Evolutionary conservation across 2,888 invertebrate genomes (phyloP), one percentile per base, ranked within the genome.

Genomic region (Terebella lapidaria): DNA sequence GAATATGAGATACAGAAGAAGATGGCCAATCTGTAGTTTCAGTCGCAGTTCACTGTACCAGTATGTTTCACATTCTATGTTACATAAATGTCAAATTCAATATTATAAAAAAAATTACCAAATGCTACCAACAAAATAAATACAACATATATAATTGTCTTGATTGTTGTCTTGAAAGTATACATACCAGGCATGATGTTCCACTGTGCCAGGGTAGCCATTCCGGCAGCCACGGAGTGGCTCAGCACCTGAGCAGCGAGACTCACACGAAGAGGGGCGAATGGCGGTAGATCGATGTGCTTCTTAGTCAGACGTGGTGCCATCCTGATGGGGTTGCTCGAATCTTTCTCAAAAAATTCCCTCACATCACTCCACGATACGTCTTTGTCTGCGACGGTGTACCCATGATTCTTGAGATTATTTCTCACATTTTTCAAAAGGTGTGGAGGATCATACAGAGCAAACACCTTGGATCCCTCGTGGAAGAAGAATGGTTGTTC

Each of bases 371-470:
- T n/a, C 60, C 60, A 60, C 20, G 22, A 22, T 22, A 56, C 30
- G 3, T 25, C 10, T 20, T 56, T 15, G 2, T 35, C 56, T 15
- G 30, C 30, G 3, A 49, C 15, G n/a, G 28, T 5, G 25, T 45
- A 59, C 15, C 59, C 54, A 55, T n/a, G 20, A 4, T 56, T 59
- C 29, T 46, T 30, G 20, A 59, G 30, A 46, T 59, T 59, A 26
- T 59, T 59, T 22, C 55, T n/a, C 2, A 56, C 46, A 46, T 46
- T 59, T 46, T 59, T 59, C 22, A 59, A 3, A 26, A 59, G 49
- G 46, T 59, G 59, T 5, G 59, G 55, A 2, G 59, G 59, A 30
- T 59, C 59, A 59, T 56, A 59, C 47, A 59, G 22, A 18, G 25
- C 26, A 45, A 54, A 54, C 25, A 59, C 28, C 26, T 46, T 42